Evolutionary conservation across 2,797 vertebrate genomes (phyloP).

Genomic region (Myripristis jacobus): DNA sequence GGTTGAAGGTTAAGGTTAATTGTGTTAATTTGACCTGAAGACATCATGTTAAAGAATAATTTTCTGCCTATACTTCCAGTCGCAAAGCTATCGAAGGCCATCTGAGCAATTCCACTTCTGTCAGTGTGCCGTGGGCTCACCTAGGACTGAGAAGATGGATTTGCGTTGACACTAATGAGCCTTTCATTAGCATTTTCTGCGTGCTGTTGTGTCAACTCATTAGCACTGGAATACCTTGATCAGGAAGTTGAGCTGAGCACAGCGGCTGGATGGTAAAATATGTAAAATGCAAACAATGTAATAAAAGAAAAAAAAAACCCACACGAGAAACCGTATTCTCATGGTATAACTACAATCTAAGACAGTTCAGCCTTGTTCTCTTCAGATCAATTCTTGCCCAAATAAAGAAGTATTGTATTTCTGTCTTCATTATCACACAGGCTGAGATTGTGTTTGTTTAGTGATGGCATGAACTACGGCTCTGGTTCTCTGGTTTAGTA

Average conservation of each 20-base stretch:
- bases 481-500: no score
- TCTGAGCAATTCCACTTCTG: neutral
- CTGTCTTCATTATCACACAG: no score
- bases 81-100: neutral
- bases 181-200: slow-evolving; percentile 34
- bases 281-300: neutral
- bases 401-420: no score
- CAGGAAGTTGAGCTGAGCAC: slow-evolving; percentile 24
- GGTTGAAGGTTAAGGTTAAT: no score
- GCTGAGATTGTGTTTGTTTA: no score
- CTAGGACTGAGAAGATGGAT: slow-evolving; percentile 22
- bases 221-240: slow-evolving; percentile 15
- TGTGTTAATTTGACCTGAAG: neutral
- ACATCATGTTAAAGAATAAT: neutral
- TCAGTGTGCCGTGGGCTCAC: neutral
- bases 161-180: slow-evolving; percentile 32
- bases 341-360: neutral
- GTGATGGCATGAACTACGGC: no score
- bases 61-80: neutral
- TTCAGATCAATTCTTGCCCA: no score
- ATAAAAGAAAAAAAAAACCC: neutral
- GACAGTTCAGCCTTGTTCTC: no score
- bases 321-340: neutral
- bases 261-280: neutral
- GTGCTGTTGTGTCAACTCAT: slow-evolving; percentile 27